Conservation (phyloP, 2,113 vertebrate species). For the Meriones unguiculatus region DNA sequence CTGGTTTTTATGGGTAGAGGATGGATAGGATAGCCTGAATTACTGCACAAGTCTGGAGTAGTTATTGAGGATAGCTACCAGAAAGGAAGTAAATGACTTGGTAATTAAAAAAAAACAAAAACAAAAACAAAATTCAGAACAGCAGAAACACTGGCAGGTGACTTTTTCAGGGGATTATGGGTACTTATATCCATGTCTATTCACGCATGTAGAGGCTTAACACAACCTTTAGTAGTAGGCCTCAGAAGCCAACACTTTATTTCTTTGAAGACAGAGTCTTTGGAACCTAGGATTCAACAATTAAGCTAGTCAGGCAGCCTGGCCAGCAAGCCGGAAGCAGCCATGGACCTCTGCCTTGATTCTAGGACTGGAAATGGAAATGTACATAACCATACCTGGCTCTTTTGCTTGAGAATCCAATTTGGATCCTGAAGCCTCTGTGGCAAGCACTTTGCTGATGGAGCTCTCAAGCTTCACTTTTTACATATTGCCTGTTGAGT, state of each 20-base stretch:
- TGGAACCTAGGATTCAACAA: not conserved
- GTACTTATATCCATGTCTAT: not conserved
- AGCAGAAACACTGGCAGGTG: not conserved
- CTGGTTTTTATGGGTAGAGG: not conserved
- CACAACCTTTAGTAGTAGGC: not conserved
- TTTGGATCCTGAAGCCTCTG: not conserved
- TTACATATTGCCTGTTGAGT: not conserved
- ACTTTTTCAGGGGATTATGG: not conserved
- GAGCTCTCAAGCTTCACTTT: not conserved
- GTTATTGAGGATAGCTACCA: slow-evolving; percentile 16
- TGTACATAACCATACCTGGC: not conserved
- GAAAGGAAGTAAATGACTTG: slow-evolving; percentile 15
- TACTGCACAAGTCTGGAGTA: slow-evolving; percentile 16
- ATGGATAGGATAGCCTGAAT: not conserved
- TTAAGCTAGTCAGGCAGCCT: not conserved
- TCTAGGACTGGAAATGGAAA: not conserved
- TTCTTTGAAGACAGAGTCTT: not conserved
- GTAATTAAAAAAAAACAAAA: not conserved
- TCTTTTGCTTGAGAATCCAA: not conserved
- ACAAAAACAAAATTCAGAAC: not conserved
- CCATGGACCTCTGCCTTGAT: not conserved
- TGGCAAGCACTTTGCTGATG: too few relatives aligned
- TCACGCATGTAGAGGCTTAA: not conserved
- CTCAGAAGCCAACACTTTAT: not conserved
- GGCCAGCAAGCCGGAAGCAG: not conserved